phyloP scores from a whole-genome alignment of 2,113 vertebrate genomes.

The Oreochromis tanganicae region DNA sequence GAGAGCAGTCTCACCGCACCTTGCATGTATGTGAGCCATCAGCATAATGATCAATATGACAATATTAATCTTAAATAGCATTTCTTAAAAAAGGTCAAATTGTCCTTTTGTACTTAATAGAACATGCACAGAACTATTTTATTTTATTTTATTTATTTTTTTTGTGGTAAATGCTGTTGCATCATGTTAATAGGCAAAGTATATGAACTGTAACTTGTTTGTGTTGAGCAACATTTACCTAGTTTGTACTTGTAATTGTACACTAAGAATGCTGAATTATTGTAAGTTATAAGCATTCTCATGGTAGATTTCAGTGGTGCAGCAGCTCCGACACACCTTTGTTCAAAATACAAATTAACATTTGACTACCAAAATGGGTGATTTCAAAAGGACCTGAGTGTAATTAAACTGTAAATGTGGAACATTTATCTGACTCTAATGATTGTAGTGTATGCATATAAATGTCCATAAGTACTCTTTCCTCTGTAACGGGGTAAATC shows the following conservation, averaged over 20 bases:
- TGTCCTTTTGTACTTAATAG: not conserved
- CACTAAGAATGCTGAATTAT: not conserved
- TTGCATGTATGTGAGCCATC: not conserved
- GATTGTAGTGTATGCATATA: fast-evolving
- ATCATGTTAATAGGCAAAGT: not conserved
- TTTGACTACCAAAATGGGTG: not conserved
- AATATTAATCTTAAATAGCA: not conserved
- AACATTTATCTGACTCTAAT: not conserved
- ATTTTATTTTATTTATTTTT: not conserved
- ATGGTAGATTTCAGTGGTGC: not conserved
- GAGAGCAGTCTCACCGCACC: not conserved
- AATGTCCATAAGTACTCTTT: not conserved
- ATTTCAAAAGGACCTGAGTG: not conserved
- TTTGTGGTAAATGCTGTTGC: not conserved
- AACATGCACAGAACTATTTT: fast-evolving
- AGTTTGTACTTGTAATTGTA: not conserved
- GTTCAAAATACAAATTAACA: not conserved
- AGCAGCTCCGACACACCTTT: not conserved
- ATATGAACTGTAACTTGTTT: not conserved
- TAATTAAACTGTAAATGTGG: not conserved
- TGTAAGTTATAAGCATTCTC: too few relatives aligned
- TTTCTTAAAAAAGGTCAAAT: not conserved
- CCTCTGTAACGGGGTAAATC: not conserved
- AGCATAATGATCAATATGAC: not conserved
- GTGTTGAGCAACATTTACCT: not conserved